phyloP scores from a whole-genome alignment of 2,888 invertebrate species.

The Myopa testacea region DNA sequence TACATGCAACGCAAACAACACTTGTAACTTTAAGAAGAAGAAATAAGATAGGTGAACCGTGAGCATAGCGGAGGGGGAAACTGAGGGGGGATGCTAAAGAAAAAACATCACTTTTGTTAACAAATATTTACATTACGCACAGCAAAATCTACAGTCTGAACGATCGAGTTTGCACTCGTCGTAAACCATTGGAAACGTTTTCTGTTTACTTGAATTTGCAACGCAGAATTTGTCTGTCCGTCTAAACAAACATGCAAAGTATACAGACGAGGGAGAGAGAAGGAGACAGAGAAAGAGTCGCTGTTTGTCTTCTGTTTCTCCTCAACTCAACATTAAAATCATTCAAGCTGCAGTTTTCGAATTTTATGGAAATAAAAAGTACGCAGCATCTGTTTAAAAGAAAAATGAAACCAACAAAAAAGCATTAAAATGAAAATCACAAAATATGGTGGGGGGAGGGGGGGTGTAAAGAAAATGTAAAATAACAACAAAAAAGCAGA shows the following conservation, averaged over 20 bases:
- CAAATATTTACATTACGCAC: conserved; percentile 28
- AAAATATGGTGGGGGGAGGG: neutral
- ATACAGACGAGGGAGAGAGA: too few species aligned
- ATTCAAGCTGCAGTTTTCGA: neutral
- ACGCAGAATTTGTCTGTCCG: neutral
- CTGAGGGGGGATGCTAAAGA: neutral
- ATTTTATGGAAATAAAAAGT: conserved; percentile 12
- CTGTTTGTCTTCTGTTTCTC: neutral
- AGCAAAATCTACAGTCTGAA: neutral
- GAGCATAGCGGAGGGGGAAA: too few species aligned
- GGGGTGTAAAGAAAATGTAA: neutral
- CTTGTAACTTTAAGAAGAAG: too few species aligned
- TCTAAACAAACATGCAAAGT: too few species aligned
- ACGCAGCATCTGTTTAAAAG: neutral
- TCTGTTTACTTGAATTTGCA: neutral
- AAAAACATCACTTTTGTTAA: neutral
- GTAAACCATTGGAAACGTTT: neutral
- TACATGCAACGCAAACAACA: neutral
- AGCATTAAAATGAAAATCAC: neutral
- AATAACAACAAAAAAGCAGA: neutral
- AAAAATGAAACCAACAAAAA: neutral
- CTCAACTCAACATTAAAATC: too few species aligned
- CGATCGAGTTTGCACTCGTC: neutral
- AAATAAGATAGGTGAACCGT: too few species aligned
- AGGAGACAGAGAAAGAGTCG: too few species aligned